Evolutionary conservation across 2,888 invertebrate genomes (phyloP), one percentile per base, ranked within the genome.

Genomic region (Phlogophora meticulosa): DNA sequence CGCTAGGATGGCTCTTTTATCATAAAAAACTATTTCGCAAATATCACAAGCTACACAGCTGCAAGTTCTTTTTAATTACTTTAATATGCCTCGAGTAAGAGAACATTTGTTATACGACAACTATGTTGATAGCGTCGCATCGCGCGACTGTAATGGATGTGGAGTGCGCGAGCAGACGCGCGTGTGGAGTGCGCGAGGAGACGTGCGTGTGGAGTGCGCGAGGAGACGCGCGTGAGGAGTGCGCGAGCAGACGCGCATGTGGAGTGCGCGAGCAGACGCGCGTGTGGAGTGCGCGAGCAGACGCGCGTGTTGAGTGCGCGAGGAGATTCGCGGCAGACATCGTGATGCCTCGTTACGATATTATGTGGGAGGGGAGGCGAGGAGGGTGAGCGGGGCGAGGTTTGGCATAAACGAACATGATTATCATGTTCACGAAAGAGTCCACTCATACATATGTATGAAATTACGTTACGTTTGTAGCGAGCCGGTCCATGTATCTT

Each of bases 371-470:
- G 28, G 38, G 4, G 15, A 11, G 5, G 51, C 1, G 43, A 1
- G 17, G 13, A 13, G 5, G 17, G 46, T 10, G 20, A 1, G 34
- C 20, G 38, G 42, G 22, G 28, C 0, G 51, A 11, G 38, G 59
- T 28, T 56, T 53, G 55, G 59, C 65, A 74, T 72, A 66, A 74
- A 67, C 69, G 71, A 67, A 71, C 81, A 69, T 71, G 72, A 81
- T 79, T 80, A 76, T 79, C 71, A 63, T 69, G 59, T 72, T 77
- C 67, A 68, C 49, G 67, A 82, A 73, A 78, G 72, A 82, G 78
- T 78, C 66, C 73, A 80, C 72, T 82, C 85, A 85, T 84, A 69
- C 80, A 84, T 84, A 84, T 85, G 82, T 77, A 84, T 84, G 84
- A 70, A 78, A 81, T 78, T 72, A 81, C 65, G 74, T 56, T 56